Base-by-base conservation (phyloP, 2,888 invertebrate genomes). In the Dioctria rufipes region DNA sequence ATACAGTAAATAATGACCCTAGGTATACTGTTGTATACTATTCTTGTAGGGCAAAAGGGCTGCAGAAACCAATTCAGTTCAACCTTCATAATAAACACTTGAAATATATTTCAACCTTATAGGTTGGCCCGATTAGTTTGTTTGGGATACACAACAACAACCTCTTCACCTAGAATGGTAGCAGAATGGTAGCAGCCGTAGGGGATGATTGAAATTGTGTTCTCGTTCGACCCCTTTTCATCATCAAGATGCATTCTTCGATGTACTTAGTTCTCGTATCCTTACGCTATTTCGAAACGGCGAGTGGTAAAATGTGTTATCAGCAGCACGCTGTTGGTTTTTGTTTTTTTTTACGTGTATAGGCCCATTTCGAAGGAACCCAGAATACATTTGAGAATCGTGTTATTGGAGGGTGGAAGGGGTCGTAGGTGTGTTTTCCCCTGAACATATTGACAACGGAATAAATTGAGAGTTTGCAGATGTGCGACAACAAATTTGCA, bases 151-250 rank as follows among this genome's bases (percentile, higher is more conserved):
- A 11, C 42, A 58, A 60, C 9, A 8, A 5, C n/a, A 40, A 73
- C 43, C 58, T 60, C 13, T 73, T 69, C 69, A 69, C 69, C 67
- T 69, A 69, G 25, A 61, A 37, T 3, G n/a, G n/a, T n/a, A n/a
- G n/a, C n/a, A n/a, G n/a, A n/a, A n/a, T n/a, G n/a, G 46, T 37
- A 51, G 37, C 40, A 61, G 11, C 39, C 9, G 46, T 37, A 51
- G 37, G 69, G 51, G 51, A 69, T 69, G 69, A 69, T 51, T 69
- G 69, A 69, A 69, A 69, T 69, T 69, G 69, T 69, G 69, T 37
- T 51, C 39, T 37, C 49, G 51, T 69, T 4, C 69, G 49, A 69
- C 69, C 69, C 69, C 49, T 69, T 46, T 69, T 69, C 51, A 49
- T 69, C 51, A 49, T 39, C 37, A 3, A 9, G 51, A 8, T 69